These are phyloP conservation scores for Pissodes strobi DNA, from an alignment of 1,140 invertebrate genomes.

Conservation along the genomic window DNA sequence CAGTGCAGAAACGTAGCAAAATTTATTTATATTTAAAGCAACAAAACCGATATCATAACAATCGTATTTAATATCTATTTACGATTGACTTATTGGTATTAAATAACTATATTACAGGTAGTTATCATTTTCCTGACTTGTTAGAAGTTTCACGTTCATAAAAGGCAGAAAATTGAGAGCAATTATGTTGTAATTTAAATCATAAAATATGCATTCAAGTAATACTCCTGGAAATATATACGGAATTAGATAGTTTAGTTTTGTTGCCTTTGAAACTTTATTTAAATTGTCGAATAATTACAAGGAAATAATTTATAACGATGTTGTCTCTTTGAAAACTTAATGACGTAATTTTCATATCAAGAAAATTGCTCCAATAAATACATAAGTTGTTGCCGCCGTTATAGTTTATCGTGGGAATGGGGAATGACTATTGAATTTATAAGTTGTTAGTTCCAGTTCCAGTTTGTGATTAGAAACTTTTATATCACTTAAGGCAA, in stretches of 20 bases:
- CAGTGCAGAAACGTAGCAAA: too few relatives aligned
- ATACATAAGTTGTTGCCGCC: not conserved
- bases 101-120: constrained; percentile 17
- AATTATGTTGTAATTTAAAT: constrained; percentile 10
- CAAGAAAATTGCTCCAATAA: constrained; percentile 27
- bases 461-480: too few relatives aligned
- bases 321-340: constrained; percentile 26
- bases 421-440: not conserved
- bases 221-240: constrained; percentile 10
- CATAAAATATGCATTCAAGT: constrained; percentile 13
- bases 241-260: not conserved
- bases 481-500: too few relatives aligned
- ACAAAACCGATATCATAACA: too few relatives aligned
- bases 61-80: too few relatives aligned
- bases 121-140: not conserved
- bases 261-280: constrained; percentile 14
- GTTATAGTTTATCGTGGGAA: constrained; percentile 15
- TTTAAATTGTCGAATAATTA: constrained; percentile 19
- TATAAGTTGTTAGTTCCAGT: not conserved
- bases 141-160: constrained; percentile 1
- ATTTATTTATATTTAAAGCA: too few relatives aligned
- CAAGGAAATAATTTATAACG: constrained; percentile 24
- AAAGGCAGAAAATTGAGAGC: constrained; percentile 10
- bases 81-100: constrained; percentile 6
- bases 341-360: constrained; percentile 23